A percentile compares a stretch with the other conserved stretches of the same genome.
These are phyloP conservation scores for Hucho hucho DNA, from an alignment of 2,113 vertebrate genomes.

Conservation along the genomic window DNA sequence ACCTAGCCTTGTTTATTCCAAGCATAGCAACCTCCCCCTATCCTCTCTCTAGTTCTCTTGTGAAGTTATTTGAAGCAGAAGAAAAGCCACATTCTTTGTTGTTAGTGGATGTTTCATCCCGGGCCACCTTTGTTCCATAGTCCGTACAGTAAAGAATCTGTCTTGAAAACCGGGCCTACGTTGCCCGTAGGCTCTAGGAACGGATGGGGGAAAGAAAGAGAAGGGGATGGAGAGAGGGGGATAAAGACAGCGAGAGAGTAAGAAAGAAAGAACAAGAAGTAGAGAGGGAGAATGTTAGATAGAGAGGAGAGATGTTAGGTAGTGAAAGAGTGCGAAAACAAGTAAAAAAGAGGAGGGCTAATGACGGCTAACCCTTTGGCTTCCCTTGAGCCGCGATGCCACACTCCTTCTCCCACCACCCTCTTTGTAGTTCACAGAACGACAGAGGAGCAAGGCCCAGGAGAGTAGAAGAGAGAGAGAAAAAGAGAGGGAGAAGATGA, in stretches of 20 bases:
- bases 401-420: background rate
- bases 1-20: constrained; percentile 14
- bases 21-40: background rate
- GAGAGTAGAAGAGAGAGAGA: constrained; percentile 63
- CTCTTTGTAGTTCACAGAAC: background rate
- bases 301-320: constrained; percentile 73
- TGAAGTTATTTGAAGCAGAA: constrained; percentile 10
- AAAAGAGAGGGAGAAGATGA: constrained; percentile 66
- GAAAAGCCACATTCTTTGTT: constrained; percentile 54
- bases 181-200: constrained; percentile 73
- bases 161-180: constrained; percentile 85
- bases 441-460: constrained; percentile 71
- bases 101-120: constrained; percentile 81
- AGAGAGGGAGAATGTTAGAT: constrained; percentile 80
- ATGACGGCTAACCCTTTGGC: background rate
- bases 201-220: constrained; percentile 67
- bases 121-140: constrained; percentile 83
- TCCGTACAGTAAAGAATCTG: constrained; percentile 80
- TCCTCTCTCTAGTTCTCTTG: background rate
- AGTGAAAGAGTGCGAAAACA: background rate
- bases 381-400: background rate
- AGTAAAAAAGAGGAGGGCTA: too few species aligned
- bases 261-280: too few species aligned
- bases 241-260: constrained; percentile 41
- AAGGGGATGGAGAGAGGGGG: constrained; percentile 54